These are phyloP conservation scores for Crepidodera aurea DNA, from an alignment of 2,888 invertebrate genomes.

Conservation along the genomic window DNA sequence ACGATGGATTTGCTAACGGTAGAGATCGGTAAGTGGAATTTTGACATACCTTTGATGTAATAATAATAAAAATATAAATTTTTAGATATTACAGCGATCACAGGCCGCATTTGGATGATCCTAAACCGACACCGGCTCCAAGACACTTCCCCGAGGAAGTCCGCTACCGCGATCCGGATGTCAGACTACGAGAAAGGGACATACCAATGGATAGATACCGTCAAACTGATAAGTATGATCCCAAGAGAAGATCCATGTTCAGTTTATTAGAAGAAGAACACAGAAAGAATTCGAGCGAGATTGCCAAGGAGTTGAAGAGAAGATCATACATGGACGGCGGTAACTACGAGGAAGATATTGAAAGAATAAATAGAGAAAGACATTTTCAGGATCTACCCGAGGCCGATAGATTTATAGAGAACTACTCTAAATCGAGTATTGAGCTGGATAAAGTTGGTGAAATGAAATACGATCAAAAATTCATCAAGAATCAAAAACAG, in stretches of 20 bases:
- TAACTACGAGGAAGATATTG: constrained; percentile 47
- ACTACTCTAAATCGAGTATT: constrained; percentile 55
- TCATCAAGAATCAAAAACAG: constrained; percentile 53
- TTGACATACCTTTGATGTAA: neutral
- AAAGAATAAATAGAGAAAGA: constrained; percentile 50
- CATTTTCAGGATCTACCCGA: constrained; percentile 59
- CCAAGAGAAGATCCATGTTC: constrained; percentile 60
- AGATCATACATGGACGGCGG: constrained; percentile 60
- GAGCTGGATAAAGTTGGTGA: constrained; percentile 54
- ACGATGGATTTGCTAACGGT: constrained; percentile 42
- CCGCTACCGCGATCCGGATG: constrained; percentile 46
- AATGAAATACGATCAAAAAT: constrained; percentile 52
- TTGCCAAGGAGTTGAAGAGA: constrained; percentile 63
- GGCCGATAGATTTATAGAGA: constrained; percentile 55
- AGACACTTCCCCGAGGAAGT: constrained; percentile 51
- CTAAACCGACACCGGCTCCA: constrained; percentile 54
- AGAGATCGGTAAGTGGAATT: constrained; percentile 35
- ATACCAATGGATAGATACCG: constrained; percentile 46
- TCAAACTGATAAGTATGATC: constrained; percentile 55
- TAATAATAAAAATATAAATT: neutral
- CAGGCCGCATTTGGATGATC: constrained; percentile 42
- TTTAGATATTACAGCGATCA: constrained; percentile 47
- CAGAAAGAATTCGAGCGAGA: constrained; percentile 60
- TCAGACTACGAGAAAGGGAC: constrained; percentile 33
- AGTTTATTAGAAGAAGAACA: constrained; percentile 62